Conservation (phyloP, 2,888 invertebrate genomes). For the Macaria liturata region DNA sequence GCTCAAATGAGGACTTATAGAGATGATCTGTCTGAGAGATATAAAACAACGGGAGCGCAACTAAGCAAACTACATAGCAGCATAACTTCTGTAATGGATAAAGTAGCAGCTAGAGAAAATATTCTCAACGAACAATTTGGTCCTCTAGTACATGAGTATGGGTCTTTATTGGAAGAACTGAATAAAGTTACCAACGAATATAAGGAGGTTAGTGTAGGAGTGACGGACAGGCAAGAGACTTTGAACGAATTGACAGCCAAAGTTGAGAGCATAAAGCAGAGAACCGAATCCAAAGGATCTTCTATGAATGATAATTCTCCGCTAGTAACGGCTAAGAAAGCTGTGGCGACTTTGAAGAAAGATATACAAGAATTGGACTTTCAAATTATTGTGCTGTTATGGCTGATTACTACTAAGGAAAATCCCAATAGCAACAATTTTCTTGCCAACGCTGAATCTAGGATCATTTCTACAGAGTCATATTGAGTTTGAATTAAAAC, state of each 20-base stretch:
- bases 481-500: constrained; percentile 42
- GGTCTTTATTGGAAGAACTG: constrained; percentile 86
- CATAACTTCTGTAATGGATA: constrained; percentile 92
- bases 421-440: constrained; percentile 72
- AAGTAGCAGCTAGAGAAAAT: constrained; percentile 95
- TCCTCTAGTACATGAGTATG: constrained; percentile 89
- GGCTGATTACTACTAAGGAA: constrained; percentile 87
- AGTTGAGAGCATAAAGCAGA: constrained; percentile 95
- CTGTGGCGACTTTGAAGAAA: constrained; percentile 92
- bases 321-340: constrained; percentile 96
- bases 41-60: constrained; percentile 86
- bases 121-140: constrained; percentile 96
- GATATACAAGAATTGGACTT: constrained; percentile 97
- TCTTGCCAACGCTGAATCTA: constrained; percentile 60
- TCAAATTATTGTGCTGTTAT: constrained; percentile 94
- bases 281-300: constrained; percentile 95
- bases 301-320: constrained; percentile 87
- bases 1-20: constrained; percentile 95
- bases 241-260: constrained; percentile 92
- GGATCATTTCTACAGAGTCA: constrained; percentile 56
- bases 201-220: constrained; percentile 91
- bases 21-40: constrained; percentile 70
- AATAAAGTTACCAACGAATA: constrained; percentile 90
- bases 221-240: constrained; percentile 90
- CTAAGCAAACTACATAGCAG: constrained; percentile 92